Conservation (phyloP, 2,888 invertebrate species). For the Steinernema carpocapsae region DNA sequence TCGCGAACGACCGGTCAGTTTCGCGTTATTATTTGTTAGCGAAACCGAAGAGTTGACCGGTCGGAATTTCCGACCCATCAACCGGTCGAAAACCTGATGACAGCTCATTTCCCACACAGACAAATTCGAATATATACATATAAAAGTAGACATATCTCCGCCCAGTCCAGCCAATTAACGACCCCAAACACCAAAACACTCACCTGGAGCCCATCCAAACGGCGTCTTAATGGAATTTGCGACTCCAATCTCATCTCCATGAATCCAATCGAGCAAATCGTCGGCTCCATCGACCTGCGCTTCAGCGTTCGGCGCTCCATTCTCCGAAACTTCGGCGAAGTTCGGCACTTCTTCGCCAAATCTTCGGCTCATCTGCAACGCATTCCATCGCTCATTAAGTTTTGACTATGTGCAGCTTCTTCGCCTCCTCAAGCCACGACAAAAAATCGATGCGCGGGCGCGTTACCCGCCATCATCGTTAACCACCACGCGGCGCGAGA, state of each 20-base stretch:
- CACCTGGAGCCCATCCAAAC: constrained; percentile 24
- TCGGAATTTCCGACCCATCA: too few species aligned
- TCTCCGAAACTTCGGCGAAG: not conserved
- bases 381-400: not conserved
- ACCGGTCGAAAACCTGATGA: too few species aligned
- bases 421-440: not conserved
- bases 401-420: too few species aligned
- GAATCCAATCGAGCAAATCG: constrained; percentile 46
- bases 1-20: too few species aligned
- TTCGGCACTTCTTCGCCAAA: constrained; percentile 53
- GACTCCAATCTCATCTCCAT: constrained; percentile 47
- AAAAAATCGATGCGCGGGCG: constrained; percentile 22
- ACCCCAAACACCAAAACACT: not conserved
- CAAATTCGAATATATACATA: too few species aligned
- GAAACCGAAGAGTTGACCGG: too few species aligned
- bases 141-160: too few species aligned
- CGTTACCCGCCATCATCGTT: not conserved
- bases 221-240: constrained; percentile 42
- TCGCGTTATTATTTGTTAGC: too few species aligned
- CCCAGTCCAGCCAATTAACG: too few species aligned
- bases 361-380: constrained; percentile 44
- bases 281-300: constrained; percentile 3
- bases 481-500: too few species aligned
- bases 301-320: not conserved
- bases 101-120: too few species aligned